These are phyloP conservation scores for Bruchidius siliquastri DNA, from an alignment of 2,888 invertebrate genomes.

Conservation along the genomic window DNA sequence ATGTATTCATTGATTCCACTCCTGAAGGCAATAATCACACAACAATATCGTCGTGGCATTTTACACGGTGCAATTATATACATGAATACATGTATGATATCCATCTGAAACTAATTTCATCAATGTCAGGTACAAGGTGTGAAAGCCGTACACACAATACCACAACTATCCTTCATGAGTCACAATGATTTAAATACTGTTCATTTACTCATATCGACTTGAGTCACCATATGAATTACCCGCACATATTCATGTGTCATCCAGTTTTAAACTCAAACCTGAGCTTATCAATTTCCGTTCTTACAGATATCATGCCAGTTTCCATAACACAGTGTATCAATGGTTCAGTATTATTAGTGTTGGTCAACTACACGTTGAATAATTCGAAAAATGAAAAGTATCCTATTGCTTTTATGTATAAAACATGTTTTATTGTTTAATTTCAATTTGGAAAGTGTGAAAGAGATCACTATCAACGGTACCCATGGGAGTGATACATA, in stretches of 20 bases:
- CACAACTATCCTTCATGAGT: not conserved
- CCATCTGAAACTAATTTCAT: too few relatives aligned
- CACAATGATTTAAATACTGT: not conserved
- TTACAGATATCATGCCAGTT: not conserved
- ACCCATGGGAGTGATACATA: constrained; percentile 5
- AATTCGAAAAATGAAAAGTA: not conserved
- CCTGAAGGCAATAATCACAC: too few relatives aligned
- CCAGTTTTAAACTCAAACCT: not conserved
- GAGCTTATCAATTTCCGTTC: not conserved
- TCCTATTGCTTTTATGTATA: not conserved
- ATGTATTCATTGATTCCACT: too few relatives aligned
- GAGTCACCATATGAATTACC: not conserved
- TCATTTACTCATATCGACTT: not conserved
- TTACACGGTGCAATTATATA: too few relatives aligned
- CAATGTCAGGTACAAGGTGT: not conserved
- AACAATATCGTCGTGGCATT: too few relatives aligned
- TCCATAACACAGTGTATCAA: not conserved
- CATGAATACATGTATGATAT: too few relatives aligned
- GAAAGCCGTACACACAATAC: not conserved
- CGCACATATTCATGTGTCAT: not conserved
- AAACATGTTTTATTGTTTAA: not conserved
- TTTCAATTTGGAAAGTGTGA: constrained; percentile 9
- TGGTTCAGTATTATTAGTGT: not conserved
- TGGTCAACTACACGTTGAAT: not conserved
- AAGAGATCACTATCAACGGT: constrained; percentile 8